Evolutionary conservation across 2,113 vertebrate species (phyloP).

Genomic region (Salvelinus alpinus): DNA sequence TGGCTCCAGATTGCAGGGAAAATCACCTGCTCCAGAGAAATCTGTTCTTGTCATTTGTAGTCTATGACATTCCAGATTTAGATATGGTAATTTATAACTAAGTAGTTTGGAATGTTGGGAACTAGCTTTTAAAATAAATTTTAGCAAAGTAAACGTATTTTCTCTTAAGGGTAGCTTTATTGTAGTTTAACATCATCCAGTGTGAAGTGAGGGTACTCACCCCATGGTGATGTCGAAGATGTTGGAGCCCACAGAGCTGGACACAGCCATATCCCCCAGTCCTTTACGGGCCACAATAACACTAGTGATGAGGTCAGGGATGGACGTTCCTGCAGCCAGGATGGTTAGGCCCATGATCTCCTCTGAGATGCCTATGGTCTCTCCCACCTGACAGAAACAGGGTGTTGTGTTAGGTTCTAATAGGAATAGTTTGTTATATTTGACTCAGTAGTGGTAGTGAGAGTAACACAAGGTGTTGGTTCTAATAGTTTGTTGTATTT

Average conservation of each 20-base stretch:
- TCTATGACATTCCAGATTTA: no score
- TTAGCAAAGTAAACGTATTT: not conserved
- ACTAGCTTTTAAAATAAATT: not conserved
- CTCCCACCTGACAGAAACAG: constrained; percentile 82
- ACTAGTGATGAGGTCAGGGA: constrained; percentile 97
- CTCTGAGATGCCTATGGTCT: constrained; percentile 95
- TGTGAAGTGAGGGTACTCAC: constrained; percentile 71
- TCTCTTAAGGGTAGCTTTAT: not conserved
- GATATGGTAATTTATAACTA: no score
- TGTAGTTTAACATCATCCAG: no score
- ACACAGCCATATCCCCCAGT: constrained; percentile 96
- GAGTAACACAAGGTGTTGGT: not conserved
- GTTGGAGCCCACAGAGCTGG: constrained; percentile 96
- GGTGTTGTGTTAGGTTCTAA: no score
- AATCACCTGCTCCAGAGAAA: no score
- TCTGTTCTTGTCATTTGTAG: no score
- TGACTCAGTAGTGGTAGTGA: not conserved
- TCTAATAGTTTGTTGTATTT: not conserved
- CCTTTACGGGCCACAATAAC: constrained; percentile 96
- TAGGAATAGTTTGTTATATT: not conserved
- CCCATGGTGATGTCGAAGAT: constrained; percentile 97
- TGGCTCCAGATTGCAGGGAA: no score
- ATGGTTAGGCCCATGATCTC: constrained; percentile 98
- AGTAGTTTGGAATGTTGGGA: no score
- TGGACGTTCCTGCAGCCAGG: constrained; percentile 93